These are phyloP conservation scores for Drosophila mayri DNA, from an alignment of 1,140 invertebrate genomes.

Conservation along the genomic window DNA sequence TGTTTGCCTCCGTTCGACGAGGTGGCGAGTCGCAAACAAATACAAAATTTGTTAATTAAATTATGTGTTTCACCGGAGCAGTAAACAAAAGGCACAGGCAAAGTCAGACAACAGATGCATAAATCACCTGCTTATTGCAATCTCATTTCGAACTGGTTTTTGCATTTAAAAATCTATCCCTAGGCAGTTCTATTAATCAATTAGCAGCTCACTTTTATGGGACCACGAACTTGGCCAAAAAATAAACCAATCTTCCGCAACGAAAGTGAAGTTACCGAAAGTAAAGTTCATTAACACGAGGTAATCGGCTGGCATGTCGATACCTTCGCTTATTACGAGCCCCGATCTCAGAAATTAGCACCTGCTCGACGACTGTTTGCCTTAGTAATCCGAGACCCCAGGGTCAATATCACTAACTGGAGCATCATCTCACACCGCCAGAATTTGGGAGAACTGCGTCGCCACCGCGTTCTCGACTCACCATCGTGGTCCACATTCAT, in stretches of 20 bases:
- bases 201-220: slow-evolving; percentile 25
- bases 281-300: slow-evolving; percentile 71
- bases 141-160: slow-evolving; percentile 32
- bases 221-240: slow-evolving; percentile 23
- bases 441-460: not conserved
- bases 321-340: slow-evolving; percentile 14
- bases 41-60: slow-evolving; percentile 56
- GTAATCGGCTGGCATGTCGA: slow-evolving; percentile 7
- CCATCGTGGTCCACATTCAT: slow-evolving; percentile 86
- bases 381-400: slow-evolving; percentile 43
- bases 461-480: slow-evolving; percentile 44
- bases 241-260: slow-evolving; percentile 13
- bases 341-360: slow-evolving; percentile 62
- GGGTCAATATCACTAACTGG: slow-evolving; percentile 59
- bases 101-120: slow-evolving; percentile 18
- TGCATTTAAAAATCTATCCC: slow-evolving; percentile 27
- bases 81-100: slow-evolving; percentile 16
- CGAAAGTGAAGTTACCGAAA: slow-evolving; percentile 52
- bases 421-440: slow-evolving; percentile 29
- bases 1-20: slow-evolving; percentile 32
- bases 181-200: slow-evolving; percentile 31
- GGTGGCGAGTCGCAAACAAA: slow-evolving; percentile 25
- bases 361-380: slow-evolving; percentile 43
- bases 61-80: slow-evolving; percentile 28
- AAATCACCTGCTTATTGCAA: slow-evolving; percentile 38